Conservation (phyloP, 1,140 invertebrate species). For the Rhopalosiphum maidis region DNA sequence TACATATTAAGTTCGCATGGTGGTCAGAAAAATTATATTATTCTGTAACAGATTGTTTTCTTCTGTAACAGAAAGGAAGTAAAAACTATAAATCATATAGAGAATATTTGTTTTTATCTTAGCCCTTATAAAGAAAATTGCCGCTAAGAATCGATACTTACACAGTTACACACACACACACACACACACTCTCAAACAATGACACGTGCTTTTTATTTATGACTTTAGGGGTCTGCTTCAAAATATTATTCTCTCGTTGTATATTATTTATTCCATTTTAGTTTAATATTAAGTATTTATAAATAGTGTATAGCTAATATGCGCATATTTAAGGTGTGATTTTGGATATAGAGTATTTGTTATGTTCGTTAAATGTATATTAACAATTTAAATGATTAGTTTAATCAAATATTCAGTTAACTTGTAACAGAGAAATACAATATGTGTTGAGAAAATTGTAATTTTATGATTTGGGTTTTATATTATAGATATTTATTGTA, state of each 20-base stretch:
- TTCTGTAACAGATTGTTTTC: slow-evolving; percentile 54
- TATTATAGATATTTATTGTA: not conserved
- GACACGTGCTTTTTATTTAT: slow-evolving; percentile 50
- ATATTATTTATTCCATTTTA: not conserved
- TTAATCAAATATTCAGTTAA: not conserved
- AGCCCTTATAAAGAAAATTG: slow-evolving; percentile 48
- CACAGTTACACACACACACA: not conserved
- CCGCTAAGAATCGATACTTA: slow-evolving; percentile 32
- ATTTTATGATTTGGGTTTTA: not conserved
- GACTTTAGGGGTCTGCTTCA: slow-evolving; percentile 13
- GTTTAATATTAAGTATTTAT: not conserved
- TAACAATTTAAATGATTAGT: not conserved
- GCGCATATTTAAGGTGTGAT: not conserved
- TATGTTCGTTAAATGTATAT: not conserved
- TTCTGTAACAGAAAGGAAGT: slow-evolving; percentile 36
- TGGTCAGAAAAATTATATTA: slow-evolving; percentile 35
- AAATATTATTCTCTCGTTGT: slow-evolving; percentile 13
- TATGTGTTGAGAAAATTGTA: not conserved
- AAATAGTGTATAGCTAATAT: not conserved
- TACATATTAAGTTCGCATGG: not conserved
- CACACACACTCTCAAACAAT: not conserved
- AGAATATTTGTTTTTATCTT: slow-evolving; percentile 46
- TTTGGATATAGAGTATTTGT: not conserved
- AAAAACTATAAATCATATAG: slow-evolving; percentile 46
- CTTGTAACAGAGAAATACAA: not conserved